phyloP scores from a whole-genome alignment of 2,113 vertebrate genomes.

The Pteronura brasiliensis region DNA sequence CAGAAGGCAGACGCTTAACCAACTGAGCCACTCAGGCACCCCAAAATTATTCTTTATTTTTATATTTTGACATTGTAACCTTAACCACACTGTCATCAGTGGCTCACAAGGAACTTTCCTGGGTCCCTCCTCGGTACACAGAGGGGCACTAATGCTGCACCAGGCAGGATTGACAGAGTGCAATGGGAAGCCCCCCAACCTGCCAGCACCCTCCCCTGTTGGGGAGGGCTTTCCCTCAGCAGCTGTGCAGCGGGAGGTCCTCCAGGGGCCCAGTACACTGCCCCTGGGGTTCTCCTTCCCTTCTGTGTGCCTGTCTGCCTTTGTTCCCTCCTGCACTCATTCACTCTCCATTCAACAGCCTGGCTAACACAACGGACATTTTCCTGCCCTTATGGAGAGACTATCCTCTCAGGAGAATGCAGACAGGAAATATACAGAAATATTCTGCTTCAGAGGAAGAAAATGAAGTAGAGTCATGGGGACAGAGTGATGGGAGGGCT shows the following conservation, averaged over 20 bases:
- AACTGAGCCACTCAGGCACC: background rate
- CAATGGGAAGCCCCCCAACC: rapidly evolving
- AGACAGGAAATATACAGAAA: too few relatives aligned
- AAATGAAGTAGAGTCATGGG: background rate
- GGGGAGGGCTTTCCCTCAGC: rapidly evolving
- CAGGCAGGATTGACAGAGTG: rapidly evolving
- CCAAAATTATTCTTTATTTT: background rate
- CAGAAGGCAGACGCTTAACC: background rate
- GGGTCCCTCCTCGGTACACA: too few relatives aligned
- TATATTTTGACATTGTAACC: background rate
- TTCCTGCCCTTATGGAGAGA: too few relatives aligned
- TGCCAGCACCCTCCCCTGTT: rapidly evolving
- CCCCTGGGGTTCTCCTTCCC: background rate
- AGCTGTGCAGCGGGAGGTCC: rapidly evolving
- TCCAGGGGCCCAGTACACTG: rapidly evolving
- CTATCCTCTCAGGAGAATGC: background rate
- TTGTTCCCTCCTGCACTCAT: rapidly evolving
- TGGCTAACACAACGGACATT: rapidly evolving
- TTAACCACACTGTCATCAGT: rapidly evolving
- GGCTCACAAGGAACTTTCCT: background rate
- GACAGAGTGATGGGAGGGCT: background rate
- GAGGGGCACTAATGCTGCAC: background rate
- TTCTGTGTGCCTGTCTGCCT: rapidly evolving
- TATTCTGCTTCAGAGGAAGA: rapidly evolving
- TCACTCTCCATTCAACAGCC: rapidly evolving